Conservation (phyloP, 2,113 vertebrate species). For the Brachypteracias leptosomus region DNA sequence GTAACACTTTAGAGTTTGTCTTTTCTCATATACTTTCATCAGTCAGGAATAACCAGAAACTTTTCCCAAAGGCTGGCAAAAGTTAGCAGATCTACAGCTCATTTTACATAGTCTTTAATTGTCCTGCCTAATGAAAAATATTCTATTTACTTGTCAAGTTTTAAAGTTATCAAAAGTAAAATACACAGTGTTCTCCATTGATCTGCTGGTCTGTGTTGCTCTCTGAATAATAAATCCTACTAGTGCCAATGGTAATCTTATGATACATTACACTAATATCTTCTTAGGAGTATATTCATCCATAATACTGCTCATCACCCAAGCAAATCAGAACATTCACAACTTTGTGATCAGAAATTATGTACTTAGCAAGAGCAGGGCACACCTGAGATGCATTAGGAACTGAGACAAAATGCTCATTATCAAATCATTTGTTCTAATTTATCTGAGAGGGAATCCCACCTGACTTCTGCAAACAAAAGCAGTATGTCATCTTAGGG, state of each 20-base stretch:
- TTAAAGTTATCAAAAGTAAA: constrained; percentile 1
- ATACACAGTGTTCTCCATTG: neutral
- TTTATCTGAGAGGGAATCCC: neutral
- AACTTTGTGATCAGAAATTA: neutral
- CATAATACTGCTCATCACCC: neutral
- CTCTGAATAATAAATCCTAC: neutral
- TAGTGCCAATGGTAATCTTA: neutral
- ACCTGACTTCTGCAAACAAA: constrained; percentile 2
- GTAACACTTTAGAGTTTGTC: neutral
- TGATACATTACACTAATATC: neutral
- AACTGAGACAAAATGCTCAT: neutral
- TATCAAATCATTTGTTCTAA: neutral
- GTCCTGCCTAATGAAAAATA: neutral
- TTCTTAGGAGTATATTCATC: neutral
- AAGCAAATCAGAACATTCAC: neutral
- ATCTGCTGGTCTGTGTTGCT: neutral
- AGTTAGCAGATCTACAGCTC: neutral
- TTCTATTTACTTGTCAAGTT: neutral
- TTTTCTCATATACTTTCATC: neutral
- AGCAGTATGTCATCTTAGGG: neutral
- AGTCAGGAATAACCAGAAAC: neutral
- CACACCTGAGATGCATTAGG: neutral
- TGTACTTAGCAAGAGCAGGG: neutral
- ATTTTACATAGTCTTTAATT: neutral
- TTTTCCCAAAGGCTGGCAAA: neutral